A percentile compares a stretch with the other conserved stretches of the same genome.
phyloP scores from a whole-genome alignment of 1,140 invertebrate species.

The Leptinotarsa lineolata region DNA sequence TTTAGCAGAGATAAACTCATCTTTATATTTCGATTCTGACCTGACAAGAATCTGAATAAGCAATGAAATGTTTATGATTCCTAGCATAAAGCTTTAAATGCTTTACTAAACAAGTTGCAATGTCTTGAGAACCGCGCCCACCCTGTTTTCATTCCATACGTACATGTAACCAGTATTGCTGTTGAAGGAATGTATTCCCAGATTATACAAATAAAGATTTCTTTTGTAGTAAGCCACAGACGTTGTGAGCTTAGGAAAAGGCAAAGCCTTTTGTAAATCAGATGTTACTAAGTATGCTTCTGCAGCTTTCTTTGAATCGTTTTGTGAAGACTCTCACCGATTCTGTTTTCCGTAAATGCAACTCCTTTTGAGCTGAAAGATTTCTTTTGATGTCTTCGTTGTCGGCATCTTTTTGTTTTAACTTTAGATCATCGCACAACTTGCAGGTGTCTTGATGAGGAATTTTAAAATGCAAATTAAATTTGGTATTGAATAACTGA shows the following conservation, averaged over 20 bases:
- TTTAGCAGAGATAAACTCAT: background rate
- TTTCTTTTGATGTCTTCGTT: conserved; percentile 21
- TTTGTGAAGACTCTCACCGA: background rate
- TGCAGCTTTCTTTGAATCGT: conserved; percentile 17
- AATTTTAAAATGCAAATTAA: conserved; percentile 33
- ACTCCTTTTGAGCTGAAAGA: conserved; percentile 16
- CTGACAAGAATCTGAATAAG: conserved; percentile 31
- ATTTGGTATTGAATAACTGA: conserved; percentile 15
- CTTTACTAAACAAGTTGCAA: conserved; percentile 24
- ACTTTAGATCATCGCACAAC: conserved; percentile 22
- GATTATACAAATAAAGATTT: conserved; percentile 28
- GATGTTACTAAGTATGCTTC: conserved; percentile 28
- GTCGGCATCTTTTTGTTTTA: background rate
- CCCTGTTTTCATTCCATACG: conserved; percentile 25
- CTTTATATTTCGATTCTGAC: conserved; percentile 34
- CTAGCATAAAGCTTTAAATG: conserved; percentile 17
- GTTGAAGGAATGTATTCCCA: conserved; percentile 22
- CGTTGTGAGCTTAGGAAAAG: conserved; percentile 26
- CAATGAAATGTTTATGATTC: conserved; percentile 17
- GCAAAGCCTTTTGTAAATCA: conserved; percentile 32
- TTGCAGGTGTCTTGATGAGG: conserved; percentile 21
- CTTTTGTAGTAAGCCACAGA: conserved; percentile 30
- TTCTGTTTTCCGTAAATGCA: conserved; percentile 24
- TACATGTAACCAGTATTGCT: conserved; percentile 19
- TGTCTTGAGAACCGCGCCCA: conserved; percentile 30